phyloP scores from a whole-genome alignment of 1,140 invertebrate species.

The Drosophila saltans region DNA sequence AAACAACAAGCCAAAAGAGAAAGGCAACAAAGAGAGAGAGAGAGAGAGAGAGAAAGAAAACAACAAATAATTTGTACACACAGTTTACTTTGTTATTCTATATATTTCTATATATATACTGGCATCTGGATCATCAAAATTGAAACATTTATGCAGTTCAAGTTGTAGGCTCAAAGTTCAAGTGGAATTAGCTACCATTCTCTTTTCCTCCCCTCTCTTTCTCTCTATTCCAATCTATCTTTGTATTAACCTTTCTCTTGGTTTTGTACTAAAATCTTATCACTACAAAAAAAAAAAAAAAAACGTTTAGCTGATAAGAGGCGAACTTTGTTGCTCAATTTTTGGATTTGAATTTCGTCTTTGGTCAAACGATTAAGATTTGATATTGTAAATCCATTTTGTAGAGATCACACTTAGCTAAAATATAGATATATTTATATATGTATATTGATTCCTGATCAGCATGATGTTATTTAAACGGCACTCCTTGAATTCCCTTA shows the following conservation, averaged over 20 bases:
- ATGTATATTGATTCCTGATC: neutral
- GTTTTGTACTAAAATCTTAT: constrained; percentile 1
- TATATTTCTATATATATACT: neutral
- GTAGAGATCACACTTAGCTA: too few relatives aligned
- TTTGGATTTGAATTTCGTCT: neutral
- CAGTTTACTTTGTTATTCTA: neutral
- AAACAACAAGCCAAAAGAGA: constrained; percentile 1
- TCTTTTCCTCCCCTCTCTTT: neutral
- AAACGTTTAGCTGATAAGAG: neutral
- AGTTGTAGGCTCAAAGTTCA: constrained; percentile 5
- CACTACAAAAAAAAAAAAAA: neutral
- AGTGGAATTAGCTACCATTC: neutral
- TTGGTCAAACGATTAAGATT: neutral
- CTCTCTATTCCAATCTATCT: neutral
- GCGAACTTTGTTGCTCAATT: constrained; percentile 3
- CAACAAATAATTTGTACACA: neutral
- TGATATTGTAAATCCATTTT: neutral
- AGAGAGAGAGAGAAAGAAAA: too few relatives aligned
- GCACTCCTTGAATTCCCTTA: too few relatives aligned
- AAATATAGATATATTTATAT: neutral
- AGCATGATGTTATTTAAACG: neutral
- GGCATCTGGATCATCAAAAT: neutral
- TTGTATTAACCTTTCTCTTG: constrained; percentile 8
- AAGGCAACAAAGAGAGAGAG: neutral
- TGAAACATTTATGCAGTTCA: neutral